Conservation (phyloP, 37 sponge, comb jelly and placozoan species). For the Oopsacas minuta region DNA sequence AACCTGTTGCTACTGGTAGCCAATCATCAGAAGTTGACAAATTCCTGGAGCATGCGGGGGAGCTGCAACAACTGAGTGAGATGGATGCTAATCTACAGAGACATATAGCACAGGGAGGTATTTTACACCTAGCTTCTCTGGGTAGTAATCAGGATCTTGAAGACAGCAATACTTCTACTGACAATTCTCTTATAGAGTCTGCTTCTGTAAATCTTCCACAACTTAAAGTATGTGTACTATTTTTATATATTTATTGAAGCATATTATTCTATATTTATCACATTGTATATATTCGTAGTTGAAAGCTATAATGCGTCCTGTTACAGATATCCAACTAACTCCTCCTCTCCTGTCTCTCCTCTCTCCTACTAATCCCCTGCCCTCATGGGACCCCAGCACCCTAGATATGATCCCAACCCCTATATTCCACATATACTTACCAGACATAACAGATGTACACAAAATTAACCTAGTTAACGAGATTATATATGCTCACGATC, state of each 20-base stretch:
- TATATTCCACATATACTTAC: neutral
- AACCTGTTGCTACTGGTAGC: no score
- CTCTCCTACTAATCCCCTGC: neutral
- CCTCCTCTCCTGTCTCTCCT: neutral
- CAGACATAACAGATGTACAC: neutral
- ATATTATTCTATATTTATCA: neutral
- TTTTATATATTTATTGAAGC: neutral
- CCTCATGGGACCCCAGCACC: neutral
- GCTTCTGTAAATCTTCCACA: neutral
- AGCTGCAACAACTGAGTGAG: slow-evolving; percentile 16
- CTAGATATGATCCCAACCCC: neutral
- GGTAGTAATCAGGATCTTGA: neutral
- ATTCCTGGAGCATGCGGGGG: neutral
- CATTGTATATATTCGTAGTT: neutral
- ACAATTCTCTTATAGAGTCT: neutral
- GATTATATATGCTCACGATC: neutral
- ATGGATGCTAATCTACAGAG: slow-evolving; percentile 8
- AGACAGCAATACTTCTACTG: neutral
- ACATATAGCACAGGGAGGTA: slow-evolving; percentile 6
- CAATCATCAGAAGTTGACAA: no score
- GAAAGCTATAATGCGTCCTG: neutral
- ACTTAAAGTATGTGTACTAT: neutral
- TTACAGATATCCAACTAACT: neutral
- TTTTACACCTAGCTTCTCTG: neutral
- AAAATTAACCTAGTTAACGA: neutral